Evolutionary conservation across 2,888 invertebrate species (phyloP).

Genomic region (Eupithecia centaureata): DNA sequence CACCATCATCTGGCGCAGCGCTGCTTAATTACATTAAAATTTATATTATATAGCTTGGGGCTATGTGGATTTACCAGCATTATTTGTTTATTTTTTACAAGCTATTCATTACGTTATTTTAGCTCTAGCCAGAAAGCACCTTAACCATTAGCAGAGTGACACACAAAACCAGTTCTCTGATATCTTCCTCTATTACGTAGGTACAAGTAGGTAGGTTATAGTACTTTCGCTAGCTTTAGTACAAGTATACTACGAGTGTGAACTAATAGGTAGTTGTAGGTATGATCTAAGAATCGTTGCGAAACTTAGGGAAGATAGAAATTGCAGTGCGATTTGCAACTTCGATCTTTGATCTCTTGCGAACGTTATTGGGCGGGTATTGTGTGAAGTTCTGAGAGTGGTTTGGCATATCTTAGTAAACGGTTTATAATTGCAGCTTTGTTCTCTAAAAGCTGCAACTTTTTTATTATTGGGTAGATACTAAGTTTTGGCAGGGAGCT

Average conservation of each 20-base stretch:
- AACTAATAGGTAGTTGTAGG: not conserved
- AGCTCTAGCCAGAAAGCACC: not conserved
- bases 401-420: not conserved
- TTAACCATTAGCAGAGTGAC: conserved; percentile 23
- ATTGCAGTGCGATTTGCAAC: not conserved
- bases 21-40: no score
- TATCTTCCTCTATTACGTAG: conserved; percentile 33
- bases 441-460: no score
- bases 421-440: no score
- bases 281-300: conserved; percentile 4
- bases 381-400: not conserved
- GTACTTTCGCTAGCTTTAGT: conserved; percentile 23
- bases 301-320: conserved; percentile 4
- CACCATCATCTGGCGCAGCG: no score
- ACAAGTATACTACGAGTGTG: not conserved
- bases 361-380: not conserved
- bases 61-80: no score
- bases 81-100: no score
- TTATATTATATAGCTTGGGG: no score
- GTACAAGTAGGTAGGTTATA: not conserved
- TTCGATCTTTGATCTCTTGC: conserved; percentile 1
- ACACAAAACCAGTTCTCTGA: conserved; percentile 28
- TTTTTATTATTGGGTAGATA: no score
- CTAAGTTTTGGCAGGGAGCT: no score
- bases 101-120: not conserved